Conservation (phyloP, 2,797 vertebrate species). For the Oreortyx pictus region DNA sequence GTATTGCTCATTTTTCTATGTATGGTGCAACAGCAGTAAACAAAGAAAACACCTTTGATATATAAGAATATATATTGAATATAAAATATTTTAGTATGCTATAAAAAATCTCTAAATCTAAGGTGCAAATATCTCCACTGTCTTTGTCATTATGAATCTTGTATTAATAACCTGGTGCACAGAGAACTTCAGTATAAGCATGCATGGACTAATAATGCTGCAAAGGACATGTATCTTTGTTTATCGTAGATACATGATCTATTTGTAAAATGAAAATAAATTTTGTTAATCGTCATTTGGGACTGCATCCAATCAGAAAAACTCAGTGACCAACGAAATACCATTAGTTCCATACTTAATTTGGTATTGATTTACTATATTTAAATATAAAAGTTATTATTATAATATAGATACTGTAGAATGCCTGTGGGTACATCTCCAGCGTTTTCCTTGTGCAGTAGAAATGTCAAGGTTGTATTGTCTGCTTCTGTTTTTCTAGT, state of each 20-base stretch:
- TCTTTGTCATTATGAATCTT: not conserved
- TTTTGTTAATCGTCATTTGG: not conserved
- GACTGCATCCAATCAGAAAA: not conserved
- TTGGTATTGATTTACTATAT: not conserved
- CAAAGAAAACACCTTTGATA: not conserved
- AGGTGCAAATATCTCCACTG: not conserved
- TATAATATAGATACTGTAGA: not conserved
- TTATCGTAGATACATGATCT: not conserved
- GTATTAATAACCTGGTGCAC: not conserved
- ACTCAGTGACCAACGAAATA: not conserved
- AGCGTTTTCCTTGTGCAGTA: not conserved
- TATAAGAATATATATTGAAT: not conserved
- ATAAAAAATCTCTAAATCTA: not conserved
- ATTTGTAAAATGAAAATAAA: not conserved
- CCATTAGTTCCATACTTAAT: not conserved
- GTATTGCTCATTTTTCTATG: not conserved
- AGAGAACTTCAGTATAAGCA: not conserved
- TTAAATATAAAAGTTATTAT: not conserved
- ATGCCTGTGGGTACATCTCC: not conserved
- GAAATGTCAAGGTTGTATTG: not conserved
- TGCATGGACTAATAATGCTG: not conserved
- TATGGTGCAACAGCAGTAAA: not conserved
- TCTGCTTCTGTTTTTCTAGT: not conserved
- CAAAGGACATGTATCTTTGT: not conserved
- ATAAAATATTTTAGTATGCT: conserved; percentile 36